Evolutionary conservation across 1,140 invertebrate species (phyloP), one percentile per base, ranked within the genome.

Genomic region (Drosophila santomea): DNA sequence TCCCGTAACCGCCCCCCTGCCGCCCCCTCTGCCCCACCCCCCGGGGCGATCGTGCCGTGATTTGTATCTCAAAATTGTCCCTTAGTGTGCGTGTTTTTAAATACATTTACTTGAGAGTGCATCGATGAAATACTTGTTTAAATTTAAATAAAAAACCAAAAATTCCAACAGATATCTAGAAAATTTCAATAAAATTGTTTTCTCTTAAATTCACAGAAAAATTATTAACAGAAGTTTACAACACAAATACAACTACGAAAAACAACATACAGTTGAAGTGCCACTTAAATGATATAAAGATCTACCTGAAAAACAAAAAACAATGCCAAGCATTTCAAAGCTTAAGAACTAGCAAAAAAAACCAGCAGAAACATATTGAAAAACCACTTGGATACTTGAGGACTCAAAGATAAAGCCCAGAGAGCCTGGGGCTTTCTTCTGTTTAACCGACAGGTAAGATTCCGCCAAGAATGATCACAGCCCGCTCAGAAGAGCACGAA

Each of bases 391-490:
- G 78, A 85, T 78, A 81, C 68, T 82, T 72, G 75, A 50, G 36
- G 76, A 47, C 56, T 23, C 52, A 52, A 55, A 69, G 44, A 66
- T 58, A 57, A 47, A 60, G 28, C 74, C 20, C 23, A 38, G 47
- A 60, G 51, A 61, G 75, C 74, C 74, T 39, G 15, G 71, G 80
- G 79, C 74, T 72, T 79, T 76, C 68, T 58, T 84, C 62, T 71
- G 60, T 74, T 82, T 83, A 59, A 67, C 47, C 57, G 58, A 78
- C 72, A 83, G 83, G 83, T 88, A 88, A 88, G 80, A 66, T n/a
- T 38, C 45, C 38, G 56, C 63, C 55, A 66, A 59, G 67, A 56
- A 56, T 20, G 20, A 20, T 20, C 20, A 20, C 20, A 20, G 76
- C 79, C 74, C 75, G 64, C 77, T 60, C 68, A 45, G 38, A 67